Conservation (phyloP, 2,113 vertebrate species). For the Muscicapa adusta region DNA sequence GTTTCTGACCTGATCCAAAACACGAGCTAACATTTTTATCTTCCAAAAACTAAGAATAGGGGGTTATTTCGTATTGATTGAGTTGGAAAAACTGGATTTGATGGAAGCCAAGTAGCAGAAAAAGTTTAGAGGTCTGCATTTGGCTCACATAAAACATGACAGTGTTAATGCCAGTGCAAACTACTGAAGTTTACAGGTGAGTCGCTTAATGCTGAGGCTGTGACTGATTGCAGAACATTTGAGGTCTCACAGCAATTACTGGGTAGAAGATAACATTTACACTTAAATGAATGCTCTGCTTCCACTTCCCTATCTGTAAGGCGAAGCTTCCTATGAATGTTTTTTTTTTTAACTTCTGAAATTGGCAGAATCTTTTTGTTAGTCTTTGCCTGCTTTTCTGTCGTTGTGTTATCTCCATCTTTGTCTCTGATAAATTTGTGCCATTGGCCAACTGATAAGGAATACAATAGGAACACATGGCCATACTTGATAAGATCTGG, state of each 20-base stretch:
- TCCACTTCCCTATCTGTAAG: neutral
- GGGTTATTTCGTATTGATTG: neutral
- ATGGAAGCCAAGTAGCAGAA: neutral
- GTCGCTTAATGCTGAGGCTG: neutral
- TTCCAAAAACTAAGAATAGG: neutral
- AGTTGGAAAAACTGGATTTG: neutral
- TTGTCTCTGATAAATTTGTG: neutral
- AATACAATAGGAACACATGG: accelerated
- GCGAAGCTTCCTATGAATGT: neutral
- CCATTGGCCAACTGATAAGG: neutral
- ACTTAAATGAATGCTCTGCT: neutral
- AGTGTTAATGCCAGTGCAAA: neutral
- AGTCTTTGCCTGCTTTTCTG: neutral
- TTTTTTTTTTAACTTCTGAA: neutral
- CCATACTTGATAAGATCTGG: neutral
- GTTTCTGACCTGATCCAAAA: neutral
- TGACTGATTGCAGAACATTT: neutral
- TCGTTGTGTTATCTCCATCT: neutral
- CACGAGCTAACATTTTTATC: neutral
- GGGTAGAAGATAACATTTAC: neutral
- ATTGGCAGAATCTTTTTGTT: neutral
- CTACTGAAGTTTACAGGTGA: neutral
- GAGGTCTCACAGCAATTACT: neutral
- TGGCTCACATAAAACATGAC: neutral
- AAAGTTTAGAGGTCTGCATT: neutral